Conservation (phyloP, 1,140 invertebrate species). For the Drosophila elegans region DNA sequence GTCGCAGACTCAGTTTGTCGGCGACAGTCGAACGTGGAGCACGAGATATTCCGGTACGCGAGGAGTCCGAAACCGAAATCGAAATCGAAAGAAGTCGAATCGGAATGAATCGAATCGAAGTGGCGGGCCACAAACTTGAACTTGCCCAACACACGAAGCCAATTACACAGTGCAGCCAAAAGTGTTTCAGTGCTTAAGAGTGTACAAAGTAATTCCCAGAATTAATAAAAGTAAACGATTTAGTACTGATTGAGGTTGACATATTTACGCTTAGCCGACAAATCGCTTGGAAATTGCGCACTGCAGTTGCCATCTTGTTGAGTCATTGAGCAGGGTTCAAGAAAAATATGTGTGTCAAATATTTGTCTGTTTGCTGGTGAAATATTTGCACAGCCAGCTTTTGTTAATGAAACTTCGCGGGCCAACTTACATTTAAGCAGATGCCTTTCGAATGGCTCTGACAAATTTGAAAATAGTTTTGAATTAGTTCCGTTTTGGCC, state of each 20-base stretch:
- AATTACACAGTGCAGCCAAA: slow-evolving; percentile 26
- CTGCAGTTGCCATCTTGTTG: slow-evolving; percentile 47
- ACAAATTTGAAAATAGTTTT: slow-evolving; percentile 23
- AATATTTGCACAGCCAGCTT: slow-evolving; percentile 39
- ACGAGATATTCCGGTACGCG: slow-evolving; percentile 60
- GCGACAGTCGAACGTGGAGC: slow-evolving; percentile 78
- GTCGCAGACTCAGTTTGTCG: slow-evolving; percentile 78
- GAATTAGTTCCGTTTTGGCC: slow-evolving; percentile 72
- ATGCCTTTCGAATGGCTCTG: slow-evolving; percentile 22
- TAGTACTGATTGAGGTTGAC: slow-evolving; percentile 1
- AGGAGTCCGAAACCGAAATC: slow-evolving; percentile 10
- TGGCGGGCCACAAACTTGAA: slow-evolving; percentile 78
- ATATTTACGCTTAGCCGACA: slow-evolving; percentile 4
- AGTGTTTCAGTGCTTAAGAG: slow-evolving; percentile 19
- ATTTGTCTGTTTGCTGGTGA: slow-evolving; percentile 53
- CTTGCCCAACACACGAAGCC: slow-evolving; percentile 53
- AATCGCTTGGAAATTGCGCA: slow-evolving; percentile 30
- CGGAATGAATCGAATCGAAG: slow-evolving; percentile 28
- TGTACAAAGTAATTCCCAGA: not conserved
- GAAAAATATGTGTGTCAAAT: slow-evolving; percentile 56
- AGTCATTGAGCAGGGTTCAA: slow-evolving; percentile 52
- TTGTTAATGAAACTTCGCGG: slow-evolving; percentile 46
- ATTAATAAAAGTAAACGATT: not conserved
- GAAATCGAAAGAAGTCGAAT: slow-evolving; percentile 29
- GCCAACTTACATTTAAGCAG: slow-evolving; percentile 15